Evolutionary conservation across 2,113 vertebrate species (phyloP), one percentile per base, ranked within the genome.

Genomic region (Seriola aureovittata): DNA sequence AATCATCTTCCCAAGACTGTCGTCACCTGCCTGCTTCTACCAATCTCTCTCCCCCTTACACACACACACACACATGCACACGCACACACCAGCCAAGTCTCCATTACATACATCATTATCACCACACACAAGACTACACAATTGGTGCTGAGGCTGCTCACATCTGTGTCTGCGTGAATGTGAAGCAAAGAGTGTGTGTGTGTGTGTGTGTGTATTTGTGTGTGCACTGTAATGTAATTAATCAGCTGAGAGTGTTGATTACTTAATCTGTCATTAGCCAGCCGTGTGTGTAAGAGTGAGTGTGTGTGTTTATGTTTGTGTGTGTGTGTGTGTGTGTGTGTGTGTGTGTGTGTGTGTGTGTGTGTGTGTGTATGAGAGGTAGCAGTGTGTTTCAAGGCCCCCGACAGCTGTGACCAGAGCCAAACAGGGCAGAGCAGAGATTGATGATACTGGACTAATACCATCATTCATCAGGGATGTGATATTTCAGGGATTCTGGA

Each of bases 231-330:
- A 88, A 90, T 86, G 84, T 85, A 93, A 93, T 94, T 92, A 93
- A 94, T 93, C 91, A 91, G 84, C 82, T 70, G 77, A 86, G 90
- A 91, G 89, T 84, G 90, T 92, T 93, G 92, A 93, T 93, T 91
- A 93, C 92, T 94, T 92, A 92, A 93, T 93, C 91, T 88, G 89
- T 92, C 92, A 93, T 93, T 92, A 91, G 81, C 87, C 88, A 91
- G 79, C 71, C 78, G 21, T 86, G 40, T 63, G 81, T 65, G 75
- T 62, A 19, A 48, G 63, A 25, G 25, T 38, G 52, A 29, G 29
- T 29, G 29, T 29, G 29, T 29, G 25, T 29, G 25, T 29, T 29
- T 29, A 2, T 29, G 29, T 29, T 2, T 78, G 57, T 58, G 44
- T 66, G 84, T 50, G 55, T 75, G 73, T 59, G 40, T 55, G 6